Evolutionary conservation across 2,888 invertebrate species (phyloP), one percentile per base, ranked within the genome.

Genomic region (Eupithecia subfuscata): DNA sequence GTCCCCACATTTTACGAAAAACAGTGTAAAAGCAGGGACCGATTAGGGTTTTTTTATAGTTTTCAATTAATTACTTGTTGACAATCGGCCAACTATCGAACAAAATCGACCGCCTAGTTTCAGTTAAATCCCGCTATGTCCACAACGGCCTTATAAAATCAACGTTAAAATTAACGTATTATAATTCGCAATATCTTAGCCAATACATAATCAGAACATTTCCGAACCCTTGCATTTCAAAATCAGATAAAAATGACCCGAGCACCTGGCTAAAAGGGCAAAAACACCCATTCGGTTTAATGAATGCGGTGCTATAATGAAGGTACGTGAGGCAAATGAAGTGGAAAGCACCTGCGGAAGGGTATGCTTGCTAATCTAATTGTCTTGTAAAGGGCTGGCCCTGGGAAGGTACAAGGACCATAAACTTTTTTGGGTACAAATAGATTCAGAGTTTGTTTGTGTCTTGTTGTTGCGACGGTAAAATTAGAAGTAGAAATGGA

Each of bases 341-440:
- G 43, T 68, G 68, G 40, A 12, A 22, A 68, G n/a, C 68, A 68
- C 68, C 68, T 68, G 68, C 43, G 11, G 65, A 22, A 40, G 37
- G 67, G 67, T 67, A 69, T 65, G 74, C 69, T 71, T 45, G 71
- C 71, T 74, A 76, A 76, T 76, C 64, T 74, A 71, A 76, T 76
- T 74, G 76, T 74, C 69, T 76, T 60, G 30, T 16, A 22, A 43
- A 37, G 60, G 37, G 9, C 37, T 12, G 40, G n/a, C 12, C 34
- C 40, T 40, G n/a, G 18, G 18, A 60, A 60, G 22, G 60, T 60
- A 25, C 25, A 22, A 9, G 22, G 52, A 25, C 60, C 60, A 25
- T 60, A 25, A 25, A 60, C 12, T 25, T 60, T 60, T 60, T 60
- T 60, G 22, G 60, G 60, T 56, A 11, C 56, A n/a, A 52, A 63